phyloP scores from a whole-genome alignment of 1,140 invertebrate species.

The Cydia strobilella region DNA sequence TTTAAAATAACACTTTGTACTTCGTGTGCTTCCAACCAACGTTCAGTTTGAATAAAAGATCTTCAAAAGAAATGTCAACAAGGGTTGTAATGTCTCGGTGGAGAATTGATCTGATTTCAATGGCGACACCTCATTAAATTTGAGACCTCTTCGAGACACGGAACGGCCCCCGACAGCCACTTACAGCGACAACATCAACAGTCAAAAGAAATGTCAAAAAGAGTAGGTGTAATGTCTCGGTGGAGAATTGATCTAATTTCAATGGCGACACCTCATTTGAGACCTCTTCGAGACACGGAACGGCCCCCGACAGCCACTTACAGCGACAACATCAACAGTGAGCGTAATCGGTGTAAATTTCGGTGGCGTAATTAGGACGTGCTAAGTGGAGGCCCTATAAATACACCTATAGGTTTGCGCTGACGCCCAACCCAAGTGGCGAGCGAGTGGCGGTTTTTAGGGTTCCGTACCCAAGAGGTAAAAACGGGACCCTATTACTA shows the following conservation, averaged over 20 bases:
- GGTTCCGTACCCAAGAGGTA: no score
- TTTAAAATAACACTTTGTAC: no score
- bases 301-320: neutral
- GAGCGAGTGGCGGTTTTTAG: no score
- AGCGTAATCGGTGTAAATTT: slow-evolving; percentile 38
- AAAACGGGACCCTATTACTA: no score
- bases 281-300: neutral
- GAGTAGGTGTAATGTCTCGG: no score
- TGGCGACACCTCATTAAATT: neutral
- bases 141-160: neutral
- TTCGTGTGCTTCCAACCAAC: no score
- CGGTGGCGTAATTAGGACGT: slow-evolving; percentile 39
- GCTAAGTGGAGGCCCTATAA: slow-evolving; percentile 37
- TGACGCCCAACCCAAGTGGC: neutral
- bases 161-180: neutral
- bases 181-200: neutral
- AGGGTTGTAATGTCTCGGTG: no score
- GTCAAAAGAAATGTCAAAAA: no score
- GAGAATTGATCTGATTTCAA: slow-evolving; percentile 43
- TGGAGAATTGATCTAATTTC: slow-evolving; percentile 43
- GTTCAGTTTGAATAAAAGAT: no score
- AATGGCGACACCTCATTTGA: neutral
- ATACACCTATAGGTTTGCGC: slow-evolving; percentile 27
- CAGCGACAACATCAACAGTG: neutral
- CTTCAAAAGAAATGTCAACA: no score